phyloP scores from a whole-genome alignment of 1,140 invertebrate genomes.

The Maniola jurtina region DNA sequence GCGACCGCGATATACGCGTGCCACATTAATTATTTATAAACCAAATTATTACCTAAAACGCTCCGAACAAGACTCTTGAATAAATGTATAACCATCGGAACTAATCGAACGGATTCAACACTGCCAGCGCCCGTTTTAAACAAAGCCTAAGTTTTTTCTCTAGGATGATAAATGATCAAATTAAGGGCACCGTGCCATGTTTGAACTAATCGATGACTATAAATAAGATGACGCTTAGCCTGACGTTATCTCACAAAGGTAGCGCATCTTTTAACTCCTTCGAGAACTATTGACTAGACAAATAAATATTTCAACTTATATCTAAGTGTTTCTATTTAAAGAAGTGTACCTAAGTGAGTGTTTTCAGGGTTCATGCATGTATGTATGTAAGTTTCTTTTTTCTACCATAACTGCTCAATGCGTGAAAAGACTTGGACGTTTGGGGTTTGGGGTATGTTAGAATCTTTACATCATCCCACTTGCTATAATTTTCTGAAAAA shows the following conservation, averaged over 20 bases:
- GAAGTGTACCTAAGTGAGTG: too few species aligned
- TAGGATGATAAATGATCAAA: slow-evolving; percentile 7
- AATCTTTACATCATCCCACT: too few species aligned
- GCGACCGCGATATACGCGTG: slow-evolving; percentile 45
- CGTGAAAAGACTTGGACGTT: too few species aligned
- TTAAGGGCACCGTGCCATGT: slow-evolving; percentile 9
- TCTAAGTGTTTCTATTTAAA: too few species aligned
- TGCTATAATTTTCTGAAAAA: too few species aligned
- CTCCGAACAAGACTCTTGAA: slow-evolving; percentile 51
- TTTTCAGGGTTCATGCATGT: too few species aligned
- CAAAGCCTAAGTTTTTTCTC: slow-evolving; percentile 32
- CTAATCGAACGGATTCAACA: slow-evolving; percentile 47
- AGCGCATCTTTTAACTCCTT: slow-evolving; percentile 1
- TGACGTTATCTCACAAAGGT: slow-evolving; percentile 6
- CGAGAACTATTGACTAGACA: not conserved
- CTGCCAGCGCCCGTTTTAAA: slow-evolving; percentile 19
- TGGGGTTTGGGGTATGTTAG: too few species aligned
- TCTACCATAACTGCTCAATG: too few species aligned
- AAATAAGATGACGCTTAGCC: slow-evolving; percentile 8
- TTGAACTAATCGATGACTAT: slow-evolving; percentile 10
- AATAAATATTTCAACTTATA: not conserved
- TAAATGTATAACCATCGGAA: slow-evolving; percentile 65
- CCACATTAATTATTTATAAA: slow-evolving; percentile 68
- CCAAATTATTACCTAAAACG: slow-evolving; percentile 63
- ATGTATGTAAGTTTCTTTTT: too few species aligned